Conservation (phyloP, 2,797 vertebrate species). For the Esox lucius region DNA sequence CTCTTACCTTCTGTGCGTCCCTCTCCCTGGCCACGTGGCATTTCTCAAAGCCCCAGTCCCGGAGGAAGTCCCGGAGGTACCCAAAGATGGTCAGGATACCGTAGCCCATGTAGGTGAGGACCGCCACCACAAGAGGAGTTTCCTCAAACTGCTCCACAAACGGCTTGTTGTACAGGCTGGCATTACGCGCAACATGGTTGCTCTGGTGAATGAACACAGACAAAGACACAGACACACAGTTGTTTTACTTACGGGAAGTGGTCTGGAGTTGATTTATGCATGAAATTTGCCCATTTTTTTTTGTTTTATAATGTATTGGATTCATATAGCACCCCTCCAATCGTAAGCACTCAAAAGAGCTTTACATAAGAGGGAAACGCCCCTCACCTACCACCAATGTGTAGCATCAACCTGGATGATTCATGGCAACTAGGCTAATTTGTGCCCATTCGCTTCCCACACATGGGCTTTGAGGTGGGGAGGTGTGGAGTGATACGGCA, state of each 20-base stretch:
- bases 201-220: conserved; percentile 43
- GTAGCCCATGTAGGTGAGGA: conserved; percentile 95
- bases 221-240: neutral
- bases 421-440: too few relatives aligned
- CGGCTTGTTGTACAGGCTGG: conserved; percentile 86
- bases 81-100: conserved; percentile 96
- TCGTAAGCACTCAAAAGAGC: too few relatives aligned
- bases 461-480: too few relatives aligned
- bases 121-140: conserved; percentile 93
- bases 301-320: too few relatives aligned
- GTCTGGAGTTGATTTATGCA: neutral
- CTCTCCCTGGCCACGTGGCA: conserved; percentile 90
- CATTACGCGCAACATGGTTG: conserved; percentile 78
- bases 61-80: conserved; percentile 94
- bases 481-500: too few relatives aligned
- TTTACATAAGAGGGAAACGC: too few relatives aligned
- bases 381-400: too few relatives aligned
- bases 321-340: too few relatives aligned
- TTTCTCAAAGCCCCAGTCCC: conserved; percentile 94
- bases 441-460: too few relatives aligned
- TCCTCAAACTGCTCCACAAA: conserved; percentile 92
- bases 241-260: neutral
- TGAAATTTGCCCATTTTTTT: neutral
- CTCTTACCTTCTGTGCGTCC: conserved; percentile 89
- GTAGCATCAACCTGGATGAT: too few relatives aligned